phyloP scores from a whole-genome alignment of 2,888 invertebrate genomes.

The Bombyx huttoni region DNA sequence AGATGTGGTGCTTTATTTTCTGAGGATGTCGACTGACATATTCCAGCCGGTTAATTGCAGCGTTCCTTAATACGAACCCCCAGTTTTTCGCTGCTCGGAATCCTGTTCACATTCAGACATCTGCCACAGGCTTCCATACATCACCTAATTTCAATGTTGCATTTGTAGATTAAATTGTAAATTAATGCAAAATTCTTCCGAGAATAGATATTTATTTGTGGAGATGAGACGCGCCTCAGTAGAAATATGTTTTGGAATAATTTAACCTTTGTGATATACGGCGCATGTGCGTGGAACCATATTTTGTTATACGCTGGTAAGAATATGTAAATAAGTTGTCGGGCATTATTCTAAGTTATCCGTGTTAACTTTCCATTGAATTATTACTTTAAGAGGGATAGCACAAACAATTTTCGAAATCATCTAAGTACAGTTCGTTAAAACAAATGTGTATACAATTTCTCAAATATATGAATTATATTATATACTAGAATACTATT shows the following conservation, averaged over 20 bases:
- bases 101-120: conserved; percentile 40
- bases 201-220: not conserved
- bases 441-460: too few relatives aligned
- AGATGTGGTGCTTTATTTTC: conserved; percentile 46
- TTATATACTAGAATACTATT: too few relatives aligned
- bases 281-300: not conserved
- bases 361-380: too few relatives aligned
- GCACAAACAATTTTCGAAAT: too few relatives aligned
- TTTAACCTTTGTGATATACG: not conserved
- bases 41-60: conserved; percentile 56
- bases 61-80: conserved; percentile 36
- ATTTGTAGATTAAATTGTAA: conserved; percentile 7
- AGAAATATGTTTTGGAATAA: not conserved
- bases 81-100: conserved; percentile 51
- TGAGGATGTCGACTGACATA: conserved; percentile 56
- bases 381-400: too few relatives aligned
- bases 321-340: not conserved
- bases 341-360: not conserved
- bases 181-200: not conserved
- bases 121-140: conserved; percentile 27
- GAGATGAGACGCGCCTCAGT: not conserved
- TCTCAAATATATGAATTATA: too few relatives aligned
- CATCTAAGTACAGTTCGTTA: too few relatives aligned
- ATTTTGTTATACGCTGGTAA: not conserved
- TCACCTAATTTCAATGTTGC: conserved; percentile 15